These are phyloP conservation scores for Syrista parreyssii DNA, from an alignment of 2,888 invertebrate species.

Conservation along the genomic window DNA sequence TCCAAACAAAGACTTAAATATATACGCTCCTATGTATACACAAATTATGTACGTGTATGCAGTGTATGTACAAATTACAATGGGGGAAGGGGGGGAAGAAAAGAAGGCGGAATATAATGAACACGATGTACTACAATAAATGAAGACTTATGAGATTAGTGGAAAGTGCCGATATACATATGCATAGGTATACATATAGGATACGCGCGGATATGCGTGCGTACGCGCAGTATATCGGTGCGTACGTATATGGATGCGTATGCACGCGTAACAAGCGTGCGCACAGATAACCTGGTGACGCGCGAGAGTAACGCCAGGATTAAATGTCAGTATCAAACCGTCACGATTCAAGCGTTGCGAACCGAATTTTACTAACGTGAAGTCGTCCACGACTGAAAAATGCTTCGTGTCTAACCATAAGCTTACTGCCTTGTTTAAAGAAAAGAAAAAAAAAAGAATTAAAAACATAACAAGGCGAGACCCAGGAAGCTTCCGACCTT, in stretches of 20 bases:
- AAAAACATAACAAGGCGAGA: not conserved
- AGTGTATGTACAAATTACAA: constrained; percentile 34
- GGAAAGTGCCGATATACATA: constrained; percentile 40
- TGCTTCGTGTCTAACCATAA: not conserved
- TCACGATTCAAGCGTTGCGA: not conserved
- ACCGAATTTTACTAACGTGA: not conserved
- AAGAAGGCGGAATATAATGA: constrained; percentile 1
- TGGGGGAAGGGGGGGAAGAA: not conserved
- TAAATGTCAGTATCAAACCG: constrained; percentile 4
- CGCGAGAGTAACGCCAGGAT: constrained; percentile 4
- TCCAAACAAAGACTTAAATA: constrained; percentile 35
- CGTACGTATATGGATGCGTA: not conserved
- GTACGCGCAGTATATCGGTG: constrained; percentile 2
- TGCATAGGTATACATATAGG: constrained; percentile 19
- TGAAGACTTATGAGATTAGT: constrained; percentile 45
- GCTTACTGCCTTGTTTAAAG: not conserved
- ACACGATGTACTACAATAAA: constrained; percentile 25
- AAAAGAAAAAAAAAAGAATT: not conserved
- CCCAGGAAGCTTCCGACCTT: constrained; percentile 8
- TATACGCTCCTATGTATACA: constrained; percentile 25
- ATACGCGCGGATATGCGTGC: constrained; percentile 18
- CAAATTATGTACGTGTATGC: constrained; percentile 30
- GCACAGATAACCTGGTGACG: not conserved
- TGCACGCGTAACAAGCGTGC: not conserved
- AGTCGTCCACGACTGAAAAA: not conserved